Evolutionary conservation across 2,888 invertebrate genomes (phyloP), one percentile per base, ranked within the genome.

Genomic region (Drosophila anomalata): DNA sequence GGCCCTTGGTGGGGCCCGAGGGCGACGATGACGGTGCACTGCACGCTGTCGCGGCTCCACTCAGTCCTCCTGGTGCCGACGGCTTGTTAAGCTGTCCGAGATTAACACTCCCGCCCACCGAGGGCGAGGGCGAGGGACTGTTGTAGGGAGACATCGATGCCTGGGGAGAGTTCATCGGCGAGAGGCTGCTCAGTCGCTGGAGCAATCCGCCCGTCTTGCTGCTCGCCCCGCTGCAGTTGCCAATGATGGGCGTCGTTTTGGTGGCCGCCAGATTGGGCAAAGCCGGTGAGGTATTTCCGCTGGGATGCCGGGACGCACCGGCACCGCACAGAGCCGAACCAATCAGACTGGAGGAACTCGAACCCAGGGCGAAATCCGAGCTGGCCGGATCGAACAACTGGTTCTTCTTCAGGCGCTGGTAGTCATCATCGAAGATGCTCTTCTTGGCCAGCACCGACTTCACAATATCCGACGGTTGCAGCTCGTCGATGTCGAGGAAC

Each of bases 371-470:
- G 11, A 70, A 76, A 17, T 90, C 90, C 0, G 79, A 65, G 14
- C 74, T 61, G 3, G 78, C 24, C 70, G 93, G 94, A 92, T 97
- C 94, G 92, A 97, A 95, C 92, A 97, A 95, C 91, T 97, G 95
- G 90, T 95, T 94, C 87, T 96, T 97, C 91, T 98, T 98, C 65
- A 99, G 93, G 36, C 99, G 94, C 92, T 98, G 97, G 42, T 96
- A 95, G 91, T 99, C 99, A 91, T 98, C 98, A 90, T 99, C 99
- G 92, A 99, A 98, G 57, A 99, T 97, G 55, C 97, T 98, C 74
- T 96, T 95, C 91, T 97, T 97, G 5, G 98, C 97, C 87, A 98
- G 93, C 83, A 99, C 94, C 24, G 97, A 97, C 88, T 97, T 96
- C 41, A 98, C 96, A 86, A 98, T 98, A 85, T 98, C 98, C 24